A percentile compares a stretch with the other conserved stretches of the same genome.
Conservation (phyloP, 1,140 invertebrate genomes). For the Macrocentrus cingulum region DNA sequence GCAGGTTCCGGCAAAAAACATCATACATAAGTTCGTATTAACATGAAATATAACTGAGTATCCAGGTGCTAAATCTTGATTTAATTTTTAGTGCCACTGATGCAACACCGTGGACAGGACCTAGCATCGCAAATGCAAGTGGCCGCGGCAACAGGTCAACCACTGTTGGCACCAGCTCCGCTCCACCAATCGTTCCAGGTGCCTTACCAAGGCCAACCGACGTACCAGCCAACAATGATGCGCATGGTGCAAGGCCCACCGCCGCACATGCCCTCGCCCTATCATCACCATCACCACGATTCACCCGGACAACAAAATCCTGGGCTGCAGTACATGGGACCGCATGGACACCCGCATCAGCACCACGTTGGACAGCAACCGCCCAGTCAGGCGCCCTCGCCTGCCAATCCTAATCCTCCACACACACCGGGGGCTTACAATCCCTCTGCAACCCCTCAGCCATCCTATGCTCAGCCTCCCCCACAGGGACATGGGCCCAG, state of each 20-base stretch:
- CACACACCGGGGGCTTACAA: conserved; percentile 64
- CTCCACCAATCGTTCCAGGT: conserved; percentile 67
- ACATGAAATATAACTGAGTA: too few relatives aligned
- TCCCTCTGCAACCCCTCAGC: conserved; percentile 61
- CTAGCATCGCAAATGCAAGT: conserved; percentile 74
- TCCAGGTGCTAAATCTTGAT: too few relatives aligned
- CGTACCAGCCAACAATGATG: conserved; percentile 57
- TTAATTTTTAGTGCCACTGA: conserved; percentile 62
- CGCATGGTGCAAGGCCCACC: conserved; percentile 53
- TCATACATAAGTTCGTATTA: too few relatives aligned
- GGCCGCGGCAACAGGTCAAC: conserved; percentile 78
- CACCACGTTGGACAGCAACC: conserved; percentile 58
- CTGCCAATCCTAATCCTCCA: conserved; percentile 64
- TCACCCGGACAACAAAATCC: conserved; percentile 59
- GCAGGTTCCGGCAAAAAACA: conserved; percentile 59
- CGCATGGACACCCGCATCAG: conserved; percentile 56
- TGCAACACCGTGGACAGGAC: conserved; percentile 64
- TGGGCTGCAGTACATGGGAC: conserved; percentile 64
- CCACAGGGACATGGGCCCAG: conserved; percentile 58
- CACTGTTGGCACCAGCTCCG: conserved; percentile 74
- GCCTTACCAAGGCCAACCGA: conserved; percentile 62
- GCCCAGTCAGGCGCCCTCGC: conserved; percentile 66
- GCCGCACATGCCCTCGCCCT: conserved; percentile 64
- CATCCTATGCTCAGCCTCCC: conserved; percentile 58
- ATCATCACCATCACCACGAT: conserved; percentile 63